Percentiles rank a stretch among this genome's conserved stretches.
Evolutionary conservation across 2,888 invertebrate species (phyloP).

Genomic region (Ramazzottius varieornatus): DNA sequence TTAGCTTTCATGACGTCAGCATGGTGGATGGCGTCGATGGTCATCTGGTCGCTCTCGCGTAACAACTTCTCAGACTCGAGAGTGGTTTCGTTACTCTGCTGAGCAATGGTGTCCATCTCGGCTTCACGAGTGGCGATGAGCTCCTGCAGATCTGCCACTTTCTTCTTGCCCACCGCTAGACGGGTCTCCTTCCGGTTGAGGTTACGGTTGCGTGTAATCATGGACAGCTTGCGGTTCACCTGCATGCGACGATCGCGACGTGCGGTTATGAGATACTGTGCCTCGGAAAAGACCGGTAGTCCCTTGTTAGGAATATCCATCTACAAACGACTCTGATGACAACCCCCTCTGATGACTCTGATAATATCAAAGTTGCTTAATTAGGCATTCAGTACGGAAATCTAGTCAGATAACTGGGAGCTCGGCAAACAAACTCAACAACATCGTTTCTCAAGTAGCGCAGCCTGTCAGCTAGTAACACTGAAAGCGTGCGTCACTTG

Average conservation of each 20-base stretch:
- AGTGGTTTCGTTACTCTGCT: not conserved
- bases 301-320: no score
- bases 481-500: no score
- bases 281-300: no score
- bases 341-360: no score
- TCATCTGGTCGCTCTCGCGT: not conserved
- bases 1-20: not conserved
- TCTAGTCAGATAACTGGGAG: no score
- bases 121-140: no score
- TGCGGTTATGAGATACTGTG: not conserved
- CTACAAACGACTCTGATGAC: no score
- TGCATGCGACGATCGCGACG: not conserved
- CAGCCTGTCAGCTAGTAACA: no score
- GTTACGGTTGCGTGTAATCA: not conserved
- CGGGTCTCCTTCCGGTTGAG: not conserved
- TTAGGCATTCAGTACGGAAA: no score
- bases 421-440: no score
- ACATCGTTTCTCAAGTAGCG: no score
- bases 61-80: not conserved
- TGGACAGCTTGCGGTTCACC: not conserved
- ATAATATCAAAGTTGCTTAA: no score
- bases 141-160: not conserved
- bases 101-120: not conserved
- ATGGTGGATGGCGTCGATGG: not conserved
- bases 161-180: not conserved